Evolutionary conservation across 2,888 invertebrate species (phyloP).

Genomic region (Chydorus sphaericus): DNA sequence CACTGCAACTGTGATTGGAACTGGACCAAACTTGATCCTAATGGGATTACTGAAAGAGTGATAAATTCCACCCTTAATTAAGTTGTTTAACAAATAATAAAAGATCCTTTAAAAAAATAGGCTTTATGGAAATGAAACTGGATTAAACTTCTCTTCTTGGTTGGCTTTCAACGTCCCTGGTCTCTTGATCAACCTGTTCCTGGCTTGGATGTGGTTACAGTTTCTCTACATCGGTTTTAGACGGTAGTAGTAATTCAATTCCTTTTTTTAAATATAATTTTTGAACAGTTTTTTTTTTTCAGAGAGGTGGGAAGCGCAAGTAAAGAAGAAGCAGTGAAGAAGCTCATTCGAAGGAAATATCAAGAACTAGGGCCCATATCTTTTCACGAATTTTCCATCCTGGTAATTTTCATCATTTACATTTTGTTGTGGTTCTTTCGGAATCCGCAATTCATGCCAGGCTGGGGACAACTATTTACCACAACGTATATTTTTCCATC

Average conservation of each 20-base stretch:
- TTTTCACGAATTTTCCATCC: constrained; percentile 50
- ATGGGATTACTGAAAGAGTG: constrained; percentile 8
- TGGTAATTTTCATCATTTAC: constrained; percentile 55
- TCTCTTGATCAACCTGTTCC: constrained; percentile 59
- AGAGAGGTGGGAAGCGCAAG: too few species aligned
- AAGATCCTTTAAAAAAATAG: constrained; percentile 37
- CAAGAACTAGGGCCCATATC: background rate
- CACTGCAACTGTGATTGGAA: constrained; percentile 30
- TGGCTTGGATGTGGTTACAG: constrained; percentile 65
- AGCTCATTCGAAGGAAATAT: background rate
- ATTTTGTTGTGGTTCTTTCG: constrained; percentile 82
- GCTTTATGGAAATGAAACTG: constrained; percentile 40
- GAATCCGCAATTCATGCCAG: constrained; percentile 69
- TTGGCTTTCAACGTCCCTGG: constrained; percentile 73
- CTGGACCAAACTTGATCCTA: constrained; percentile 23
- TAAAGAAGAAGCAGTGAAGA: too few species aligned
- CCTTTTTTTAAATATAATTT: too few species aligned
- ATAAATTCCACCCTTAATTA: background rate
- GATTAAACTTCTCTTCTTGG: constrained; percentile 69
- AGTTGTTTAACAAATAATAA: background rate
- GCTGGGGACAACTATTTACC: constrained; percentile 53
- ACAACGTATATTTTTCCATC: too few species aligned
- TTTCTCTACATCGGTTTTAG: constrained; percentile 51
- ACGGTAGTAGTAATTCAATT: too few species aligned
- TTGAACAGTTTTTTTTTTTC: too few species aligned